Conservation (phyloP, 2,888 invertebrate species). For the Ochropleura plecta region DNA sequence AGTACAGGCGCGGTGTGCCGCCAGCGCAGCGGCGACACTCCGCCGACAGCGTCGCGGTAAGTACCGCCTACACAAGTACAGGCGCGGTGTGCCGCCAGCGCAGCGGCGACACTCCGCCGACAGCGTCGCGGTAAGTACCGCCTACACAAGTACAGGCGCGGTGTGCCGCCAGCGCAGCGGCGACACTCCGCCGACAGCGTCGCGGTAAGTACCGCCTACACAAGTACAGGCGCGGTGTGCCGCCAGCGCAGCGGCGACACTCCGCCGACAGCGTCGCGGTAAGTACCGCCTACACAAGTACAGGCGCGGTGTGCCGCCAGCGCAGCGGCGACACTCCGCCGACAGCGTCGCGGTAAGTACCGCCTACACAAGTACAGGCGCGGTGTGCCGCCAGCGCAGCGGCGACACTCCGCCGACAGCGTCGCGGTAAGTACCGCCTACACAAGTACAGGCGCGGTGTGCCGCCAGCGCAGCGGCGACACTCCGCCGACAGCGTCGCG, state of each 20-base stretch:
- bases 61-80: constrained; percentile 28
- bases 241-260: not conserved
- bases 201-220: constrained; percentile 54
- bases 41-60: constrained; percentile 50
- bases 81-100: constrained; percentile 14
- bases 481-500: constrained; percentile 20
- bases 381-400: constrained; percentile 6
- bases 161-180: not conserved
- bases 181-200: not conserved
- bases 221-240: no score
- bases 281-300: constrained; percentile 34
- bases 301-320: no score
- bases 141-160: no score
- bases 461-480: not conserved
- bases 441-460: no score
- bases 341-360: constrained; percentile 57
- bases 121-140: constrained; percentile 57
- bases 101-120: not conserved
- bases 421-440: constrained; percentile 56
- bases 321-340: not conserved
- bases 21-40: not conserved
- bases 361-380: no score
- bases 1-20: no score
- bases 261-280: constrained; percentile 46
- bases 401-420: not conserved